These are phyloP conservation scores for Pachypsylla venusta DNA, from an alignment of 1,140 invertebrate species.

Conservation along the genomic window DNA sequence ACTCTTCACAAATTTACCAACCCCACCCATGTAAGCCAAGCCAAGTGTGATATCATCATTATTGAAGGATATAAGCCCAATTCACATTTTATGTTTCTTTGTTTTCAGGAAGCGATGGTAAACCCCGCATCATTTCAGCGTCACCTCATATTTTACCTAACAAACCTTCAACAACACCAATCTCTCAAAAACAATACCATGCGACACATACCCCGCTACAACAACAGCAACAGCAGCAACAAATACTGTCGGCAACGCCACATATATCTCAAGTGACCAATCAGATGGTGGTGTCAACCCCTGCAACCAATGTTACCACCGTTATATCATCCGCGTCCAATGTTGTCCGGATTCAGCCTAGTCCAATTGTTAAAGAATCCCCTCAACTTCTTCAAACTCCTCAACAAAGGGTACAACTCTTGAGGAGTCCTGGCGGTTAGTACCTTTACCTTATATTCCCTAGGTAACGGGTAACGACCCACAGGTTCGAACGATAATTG, in stretches of 20 bases:
- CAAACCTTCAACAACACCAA: background rate
- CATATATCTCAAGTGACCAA: background rate
- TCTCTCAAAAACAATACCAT: background rate
- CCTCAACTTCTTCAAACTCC: constrained; percentile 9
- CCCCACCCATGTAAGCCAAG: too few species aligned
- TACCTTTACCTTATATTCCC: too few species aligned
- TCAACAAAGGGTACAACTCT: constrained; percentile 75
- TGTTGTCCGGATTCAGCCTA: background rate
- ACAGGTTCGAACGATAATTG: too few species aligned
- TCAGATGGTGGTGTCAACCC: background rate
- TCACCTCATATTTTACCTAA: constrained; percentile 38
- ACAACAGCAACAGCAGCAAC: too few species aligned
- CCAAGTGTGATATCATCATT: too few species aligned
- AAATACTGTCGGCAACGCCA: constrained; percentile 23
- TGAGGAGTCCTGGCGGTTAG: constrained; percentile 64
- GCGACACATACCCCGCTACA: too few species aligned
- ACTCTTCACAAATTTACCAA: too few species aligned
- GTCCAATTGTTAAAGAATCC: background rate
- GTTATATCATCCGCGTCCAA: too few species aligned
- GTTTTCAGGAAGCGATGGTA: constrained; percentile 43
- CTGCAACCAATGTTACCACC: too few species aligned
- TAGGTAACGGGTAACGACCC: too few species aligned
- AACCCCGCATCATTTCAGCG: constrained; percentile 47
- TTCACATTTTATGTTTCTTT: constrained; percentile 12
- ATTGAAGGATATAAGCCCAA: too few species aligned